phyloP scores from a whole-genome alignment of 2,888 invertebrate genomes.

The Drosophila greeni region DNA sequence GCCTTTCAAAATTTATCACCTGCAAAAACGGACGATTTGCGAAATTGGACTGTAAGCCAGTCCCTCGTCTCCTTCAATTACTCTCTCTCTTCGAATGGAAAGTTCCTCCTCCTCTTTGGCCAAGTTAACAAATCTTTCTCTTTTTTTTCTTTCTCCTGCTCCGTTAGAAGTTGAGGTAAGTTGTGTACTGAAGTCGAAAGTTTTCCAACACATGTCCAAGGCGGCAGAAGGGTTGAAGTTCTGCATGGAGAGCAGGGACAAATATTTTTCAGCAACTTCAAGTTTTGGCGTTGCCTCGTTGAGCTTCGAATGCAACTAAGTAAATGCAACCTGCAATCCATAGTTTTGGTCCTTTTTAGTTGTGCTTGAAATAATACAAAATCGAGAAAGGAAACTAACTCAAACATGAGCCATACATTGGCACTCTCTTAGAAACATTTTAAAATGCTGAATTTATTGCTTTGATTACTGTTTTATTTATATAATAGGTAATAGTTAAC shows the following conservation, averaged over 20 bases:
- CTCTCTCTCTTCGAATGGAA: slow-evolving; percentile 40
- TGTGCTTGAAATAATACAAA: background rate
- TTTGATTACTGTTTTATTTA: background rate
- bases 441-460: background rate
- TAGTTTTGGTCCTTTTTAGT: background rate
- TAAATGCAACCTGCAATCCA: slow-evolving; percentile 29
- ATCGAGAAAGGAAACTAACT: background rate
- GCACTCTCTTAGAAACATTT: background rate
- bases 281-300: slow-evolving; percentile 28
- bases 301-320: slow-evolving; percentile 30
- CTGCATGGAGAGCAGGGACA: slow-evolving; percentile 35
- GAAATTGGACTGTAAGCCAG: slow-evolving; percentile 19
- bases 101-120: slow-evolving; percentile 22
- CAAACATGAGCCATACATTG: background rate
- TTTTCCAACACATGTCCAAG: slow-evolving; percentile 43
- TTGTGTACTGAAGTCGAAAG: slow-evolving; percentile 67
- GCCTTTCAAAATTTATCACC: slow-evolving; percentile 61
- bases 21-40: slow-evolving; percentile 49
- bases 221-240: slow-evolving; percentile 2
- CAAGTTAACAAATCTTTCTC: slow-evolving; percentile 65
- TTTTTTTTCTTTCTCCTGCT: slow-evolving; percentile 6
- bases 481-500: background rate
- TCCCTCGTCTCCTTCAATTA: slow-evolving; percentile 56
- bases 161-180: slow-evolving; percentile 65
- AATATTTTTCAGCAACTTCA: slow-evolving; percentile 48